phyloP scores from a whole-genome alignment of 2,888 invertebrate genomes.

The Hydrotaea cyrtoneurina region DNA sequence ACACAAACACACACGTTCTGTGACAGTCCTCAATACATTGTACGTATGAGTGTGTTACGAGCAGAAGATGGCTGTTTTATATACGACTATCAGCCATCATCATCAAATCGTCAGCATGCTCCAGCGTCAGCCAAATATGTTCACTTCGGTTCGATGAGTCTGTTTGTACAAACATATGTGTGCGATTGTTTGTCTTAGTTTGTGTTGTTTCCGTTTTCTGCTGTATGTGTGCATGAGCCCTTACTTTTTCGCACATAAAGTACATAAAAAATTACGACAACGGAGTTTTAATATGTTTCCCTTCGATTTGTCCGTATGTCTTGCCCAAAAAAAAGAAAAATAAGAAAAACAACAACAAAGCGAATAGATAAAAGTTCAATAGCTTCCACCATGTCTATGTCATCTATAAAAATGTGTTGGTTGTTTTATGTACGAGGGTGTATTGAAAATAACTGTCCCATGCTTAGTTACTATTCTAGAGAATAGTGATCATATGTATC shows the following conservation, averaged over 20 bases:
- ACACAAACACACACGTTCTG: not conserved
- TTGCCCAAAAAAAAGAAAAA: not conserved
- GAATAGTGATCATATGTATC: no score
- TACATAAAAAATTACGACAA: slow-evolving; percentile 49
- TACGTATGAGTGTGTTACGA: not conserved
- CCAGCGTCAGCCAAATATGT: not conserved
- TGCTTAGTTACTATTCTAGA: slow-evolving; percentile 1
- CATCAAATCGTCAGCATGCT: not conserved
- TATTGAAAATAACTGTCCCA: not conserved
- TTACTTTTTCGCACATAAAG: slow-evolving; percentile 24
- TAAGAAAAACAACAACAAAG: no score
- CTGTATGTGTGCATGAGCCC: not conserved
- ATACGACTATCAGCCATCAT: not conserved
- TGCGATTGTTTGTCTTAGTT: not conserved
- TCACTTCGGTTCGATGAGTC: not conserved
- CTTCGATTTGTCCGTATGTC: not conserved
- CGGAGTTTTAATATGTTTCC: not conserved
- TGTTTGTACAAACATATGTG: not conserved
- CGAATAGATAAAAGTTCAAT: not conserved
- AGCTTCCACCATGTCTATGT: not conserved
- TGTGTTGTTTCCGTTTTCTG: not conserved
- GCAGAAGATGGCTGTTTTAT: not conserved
- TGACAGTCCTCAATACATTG: not conserved
- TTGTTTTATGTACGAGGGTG: not conserved
- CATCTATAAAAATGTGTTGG: slow-evolving; percentile 3